Percentiles rank a stretch among this genome's conserved stretches.
Evolutionary conservation across 1,140 invertebrate genomes (phyloP).

Genomic region (Caenorhabditis remanei): DNA sequence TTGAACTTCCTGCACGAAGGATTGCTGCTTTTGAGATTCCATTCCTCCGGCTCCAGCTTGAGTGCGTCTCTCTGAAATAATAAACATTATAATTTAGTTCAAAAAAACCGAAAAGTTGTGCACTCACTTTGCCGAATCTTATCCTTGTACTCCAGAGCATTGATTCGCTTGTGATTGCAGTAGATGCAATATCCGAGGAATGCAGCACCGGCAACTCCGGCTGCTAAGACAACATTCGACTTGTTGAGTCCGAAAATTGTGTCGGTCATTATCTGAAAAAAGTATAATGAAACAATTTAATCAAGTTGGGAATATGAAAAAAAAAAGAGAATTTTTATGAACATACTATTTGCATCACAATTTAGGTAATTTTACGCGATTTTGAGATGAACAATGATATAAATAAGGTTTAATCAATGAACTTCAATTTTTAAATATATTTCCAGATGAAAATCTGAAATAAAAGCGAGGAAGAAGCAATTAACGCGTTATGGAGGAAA

Average conservation of each 20-base stretch:
- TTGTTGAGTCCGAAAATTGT: constrained; percentile 57
- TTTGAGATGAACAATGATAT: too few species aligned
- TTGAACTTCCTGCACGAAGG: constrained; percentile 79
- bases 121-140: constrained; percentile 91
- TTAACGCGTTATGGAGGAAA: too few species aligned
- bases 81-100: not conserved
- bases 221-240: constrained; percentile 78
- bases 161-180: constrained; percentile 92
- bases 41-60: constrained; percentile 39
- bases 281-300: not conserved
- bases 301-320: not conserved
- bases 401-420: too few species aligned
- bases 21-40: constrained; percentile 77
- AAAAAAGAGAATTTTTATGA: not conserved
- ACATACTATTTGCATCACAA: not conserved
- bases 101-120: not conserved
- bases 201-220: constrained; percentile 87
- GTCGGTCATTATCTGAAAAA: constrained; percentile 25
- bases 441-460: not conserved
- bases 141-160: constrained; percentile 93
- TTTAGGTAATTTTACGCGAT: not conserved
- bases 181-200: constrained; percentile 97
- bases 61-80: constrained; percentile 53
- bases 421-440: too few species aligned
- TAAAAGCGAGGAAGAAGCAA: not conserved